Evolutionary conservation across 2,888 invertebrate genomes (phyloP).

Genomic region (Thereva nobilitata): DNA sequence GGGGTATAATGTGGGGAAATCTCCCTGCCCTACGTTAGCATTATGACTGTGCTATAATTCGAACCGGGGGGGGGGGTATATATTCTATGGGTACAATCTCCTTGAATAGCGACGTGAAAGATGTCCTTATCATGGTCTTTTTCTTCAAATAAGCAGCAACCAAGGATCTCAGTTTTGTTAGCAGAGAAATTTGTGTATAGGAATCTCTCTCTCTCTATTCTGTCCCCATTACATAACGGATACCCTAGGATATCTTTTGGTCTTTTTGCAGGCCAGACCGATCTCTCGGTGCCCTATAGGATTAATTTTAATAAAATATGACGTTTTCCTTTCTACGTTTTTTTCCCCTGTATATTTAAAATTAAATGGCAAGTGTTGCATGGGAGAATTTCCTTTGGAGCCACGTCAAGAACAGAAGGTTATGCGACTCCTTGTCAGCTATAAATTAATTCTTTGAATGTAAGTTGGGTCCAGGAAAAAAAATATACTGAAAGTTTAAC

Average conservation of each 20-base stretch:
- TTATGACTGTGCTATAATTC: too few species aligned
- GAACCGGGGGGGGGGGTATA: not conserved
- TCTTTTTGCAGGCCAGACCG: too few species aligned
- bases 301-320: conserved; percentile 40
- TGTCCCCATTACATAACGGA: too few species aligned
- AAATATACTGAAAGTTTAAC: not conserved
- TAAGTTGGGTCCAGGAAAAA: conserved; percentile 4
- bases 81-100: conserved; percentile 14
- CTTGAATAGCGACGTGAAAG: conserved; percentile 2
- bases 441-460: conserved; percentile 30
- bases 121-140: conserved; percentile 17
- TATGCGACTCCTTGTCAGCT: conserved; percentile 32
- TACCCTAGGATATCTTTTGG: too few species aligned
- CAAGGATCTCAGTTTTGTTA: not conserved
- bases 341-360: conserved; percentile 32
- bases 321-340: conserved; percentile 21
- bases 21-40: too few species aligned
- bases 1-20: too few species aligned
- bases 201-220: conserved; percentile 14
- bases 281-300: conserved; percentile 12
- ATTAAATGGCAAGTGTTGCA: conserved; percentile 40
- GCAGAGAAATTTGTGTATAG: conserved; percentile 8
- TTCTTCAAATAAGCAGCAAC: too few species aligned
- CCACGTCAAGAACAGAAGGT: conserved; percentile 29
- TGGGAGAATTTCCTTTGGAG: conserved; percentile 17